Evolutionary conservation across 2,797 vertebrate species (phyloP).

Genomic region (Mormyrops boulengeri): DNA sequence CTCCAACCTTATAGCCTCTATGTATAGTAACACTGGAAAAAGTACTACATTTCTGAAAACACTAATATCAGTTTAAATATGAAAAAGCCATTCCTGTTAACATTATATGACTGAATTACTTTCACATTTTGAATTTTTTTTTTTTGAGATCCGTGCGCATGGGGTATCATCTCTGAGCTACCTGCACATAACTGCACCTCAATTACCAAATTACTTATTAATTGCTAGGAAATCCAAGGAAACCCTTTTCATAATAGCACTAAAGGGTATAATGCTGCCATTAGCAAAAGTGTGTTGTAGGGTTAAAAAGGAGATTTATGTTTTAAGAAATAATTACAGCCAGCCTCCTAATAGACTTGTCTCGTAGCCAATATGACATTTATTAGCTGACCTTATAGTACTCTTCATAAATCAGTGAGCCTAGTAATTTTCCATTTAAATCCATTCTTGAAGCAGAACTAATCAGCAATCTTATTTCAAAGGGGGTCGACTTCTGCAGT

Average conservation of each 20-base stretch:
- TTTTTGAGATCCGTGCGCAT: conserved; percentile 14
- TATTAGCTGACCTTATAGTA: conserved; percentile 63
- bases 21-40: background rate
- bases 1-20: background rate
- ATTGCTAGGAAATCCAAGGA: conserved; percentile 42
- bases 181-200: conserved; percentile 20
- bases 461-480: conserved; percentile 56
- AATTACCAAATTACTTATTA: conserved; percentile 39
- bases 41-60: background rate
- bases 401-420: conserved; percentile 67
- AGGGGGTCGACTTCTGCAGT: conserved; percentile 45
- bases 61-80: background rate
- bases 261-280: conserved; percentile 44
- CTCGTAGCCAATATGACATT: conserved; percentile 58
- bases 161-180: conserved; percentile 22
- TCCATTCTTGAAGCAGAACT: conserved; percentile 55
- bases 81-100: background rate
- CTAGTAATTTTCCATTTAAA: conserved; percentile 59
- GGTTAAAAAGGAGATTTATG: conserved; percentile 56
- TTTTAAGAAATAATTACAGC: conserved; percentile 60
- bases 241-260: conserved; percentile 40
- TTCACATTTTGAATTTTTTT: background rate
- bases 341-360: conserved; percentile 56
- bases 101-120: background rate
- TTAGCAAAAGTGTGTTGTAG: conserved; percentile 47